These are phyloP conservation scores for Gymnocypris eckloni DNA, from an alignment of 2,797 vertebrate species.

Conservation along the genomic window DNA sequence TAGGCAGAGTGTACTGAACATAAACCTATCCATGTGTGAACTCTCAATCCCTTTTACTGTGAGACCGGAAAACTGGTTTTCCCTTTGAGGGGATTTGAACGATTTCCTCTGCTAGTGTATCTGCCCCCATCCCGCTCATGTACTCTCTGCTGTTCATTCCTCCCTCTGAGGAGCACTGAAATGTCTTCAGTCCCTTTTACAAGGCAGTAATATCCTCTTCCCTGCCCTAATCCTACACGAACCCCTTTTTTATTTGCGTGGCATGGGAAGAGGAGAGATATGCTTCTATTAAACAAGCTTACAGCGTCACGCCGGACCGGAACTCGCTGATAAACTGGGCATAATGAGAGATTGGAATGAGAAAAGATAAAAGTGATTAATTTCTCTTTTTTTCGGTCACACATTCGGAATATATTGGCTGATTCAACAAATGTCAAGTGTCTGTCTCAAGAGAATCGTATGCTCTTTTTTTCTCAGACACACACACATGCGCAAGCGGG, in stretches of 20 bases:
- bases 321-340: slow-evolving; percentile 7
- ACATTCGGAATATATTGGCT: slow-evolving; percentile 26
- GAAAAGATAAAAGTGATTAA: slow-evolving; percentile 29
- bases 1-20: slow-evolving; percentile 51
- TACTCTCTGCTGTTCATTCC: slow-evolving; percentile 21
- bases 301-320: background rate
- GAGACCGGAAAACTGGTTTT: slow-evolving; percentile 73
- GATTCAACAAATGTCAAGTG: slow-evolving; percentile 52
- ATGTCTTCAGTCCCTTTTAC: slow-evolving; percentile 46
- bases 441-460: slow-evolving; percentile 28
- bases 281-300: slow-evolving; percentile 24
- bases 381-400: background rate
- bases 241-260: slow-evolving; percentile 11
- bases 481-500: background rate
- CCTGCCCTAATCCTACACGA: slow-evolving; percentile 28
- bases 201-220: slow-evolving; percentile 40
- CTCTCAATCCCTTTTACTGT: slow-evolving; percentile 73
- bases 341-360: slow-evolving; percentile 1
- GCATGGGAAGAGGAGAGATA: slow-evolving; percentile 2
- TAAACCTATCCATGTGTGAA: slow-evolving; percentile 77
- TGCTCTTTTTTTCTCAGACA: background rate
- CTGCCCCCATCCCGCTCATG: slow-evolving; percentile 5
- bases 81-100: slow-evolving; percentile 76
- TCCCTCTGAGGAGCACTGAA: slow-evolving; percentile 33
- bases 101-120: slow-evolving; percentile 62